Base-by-base conservation (phyloP, 2,888 invertebrate species). In the Cephus nigrinus region DNA sequence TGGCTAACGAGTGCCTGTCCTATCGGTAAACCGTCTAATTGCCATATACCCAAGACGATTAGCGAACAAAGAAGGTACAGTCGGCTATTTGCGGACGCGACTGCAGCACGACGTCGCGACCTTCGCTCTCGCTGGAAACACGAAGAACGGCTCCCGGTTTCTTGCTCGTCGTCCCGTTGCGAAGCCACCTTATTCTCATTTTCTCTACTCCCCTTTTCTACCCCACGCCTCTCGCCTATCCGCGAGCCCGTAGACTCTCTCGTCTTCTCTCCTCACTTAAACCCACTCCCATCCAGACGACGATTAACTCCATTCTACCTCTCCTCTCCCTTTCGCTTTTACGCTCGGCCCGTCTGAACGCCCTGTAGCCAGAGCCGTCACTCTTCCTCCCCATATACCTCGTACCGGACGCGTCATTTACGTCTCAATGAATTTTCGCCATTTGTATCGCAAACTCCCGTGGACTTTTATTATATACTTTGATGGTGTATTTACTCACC, bases 21-120 rank as follows among this genome's bases (percentile, higher is more conserved):
- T 55, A 55, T 55, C 55, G 55, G 23, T 23, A 55, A 55, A 55
- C 55, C 71, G 15, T 82, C 82, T 84, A 85, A 86, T 86, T 83
- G 81, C 82, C 55, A 55, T 55, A 82, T 83, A 82, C 83, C 82
- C 80, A 76, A 78, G 81, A 81, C 82, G 84, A 86, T 86, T 87
- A 86, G 80, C 81, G 85, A 85, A 87, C 85, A 87, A 86, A 86
- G 87, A 84, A 84, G 81, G 80, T 80, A 81, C 82, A 82, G 83
- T 83, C 76, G 81, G 84, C 84, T 87, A 86, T 86, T 86, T 86
- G 85, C 83, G 83, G 85, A 86, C 83, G 81, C 80, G 82, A 82
- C 84, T 82, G 82, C 55, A 9, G 55, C 55, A 55, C 55, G 23
- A 55, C 55, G 83, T 81, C 83, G 82, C 83, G 87, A 87, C 86